A percentile compares a stretch with the other conserved stretches of the same genome.
These are phyloP conservation scores for Portevinia maculata DNA, from an alignment of 2,888 invertebrate species.

Conservation along the genomic window DNA sequence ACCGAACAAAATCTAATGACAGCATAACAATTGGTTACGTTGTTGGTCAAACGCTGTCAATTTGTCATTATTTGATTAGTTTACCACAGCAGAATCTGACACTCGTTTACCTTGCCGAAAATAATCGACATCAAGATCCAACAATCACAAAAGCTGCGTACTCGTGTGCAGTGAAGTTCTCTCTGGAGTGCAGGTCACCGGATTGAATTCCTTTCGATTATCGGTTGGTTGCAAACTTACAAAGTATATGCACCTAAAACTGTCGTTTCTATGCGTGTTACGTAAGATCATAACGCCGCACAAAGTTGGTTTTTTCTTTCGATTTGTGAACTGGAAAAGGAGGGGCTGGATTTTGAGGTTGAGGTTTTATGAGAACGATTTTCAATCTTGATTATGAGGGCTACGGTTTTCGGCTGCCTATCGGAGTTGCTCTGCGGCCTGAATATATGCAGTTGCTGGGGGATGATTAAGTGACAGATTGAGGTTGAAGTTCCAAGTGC, in stretches of 20 bases:
- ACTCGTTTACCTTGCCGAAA: constrained; percentile 41
- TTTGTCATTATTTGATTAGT: constrained; percentile 20
- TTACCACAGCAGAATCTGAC: constrained; percentile 19
- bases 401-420: constrained; percentile 11
- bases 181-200: constrained; percentile 18
- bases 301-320: constrained; percentile 13
- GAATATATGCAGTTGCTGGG: background rate
- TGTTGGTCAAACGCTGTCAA: constrained; percentile 31
- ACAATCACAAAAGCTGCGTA: background rate
- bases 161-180: background rate
- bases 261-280: background rate
- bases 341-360: background rate
- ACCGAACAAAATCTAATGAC: constrained; percentile 10
- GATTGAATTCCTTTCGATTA: constrained; percentile 16
- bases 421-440: background rate
- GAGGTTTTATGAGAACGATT: constrained; percentile 5
- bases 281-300: background rate
- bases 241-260: background rate
- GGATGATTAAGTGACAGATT: constrained; percentile 12
- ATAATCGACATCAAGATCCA: constrained; percentile 20
- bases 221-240: background rate
- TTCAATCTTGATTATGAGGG: constrained; percentile 11
- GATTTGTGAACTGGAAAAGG: background rate
- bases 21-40: constrained; percentile 12
- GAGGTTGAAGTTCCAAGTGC: too few relatives aligned